These are phyloP conservation scores for Artemisiospiza belli DNA, from an alignment of 2,113 vertebrate genomes.

Conservation along the genomic window DNA sequence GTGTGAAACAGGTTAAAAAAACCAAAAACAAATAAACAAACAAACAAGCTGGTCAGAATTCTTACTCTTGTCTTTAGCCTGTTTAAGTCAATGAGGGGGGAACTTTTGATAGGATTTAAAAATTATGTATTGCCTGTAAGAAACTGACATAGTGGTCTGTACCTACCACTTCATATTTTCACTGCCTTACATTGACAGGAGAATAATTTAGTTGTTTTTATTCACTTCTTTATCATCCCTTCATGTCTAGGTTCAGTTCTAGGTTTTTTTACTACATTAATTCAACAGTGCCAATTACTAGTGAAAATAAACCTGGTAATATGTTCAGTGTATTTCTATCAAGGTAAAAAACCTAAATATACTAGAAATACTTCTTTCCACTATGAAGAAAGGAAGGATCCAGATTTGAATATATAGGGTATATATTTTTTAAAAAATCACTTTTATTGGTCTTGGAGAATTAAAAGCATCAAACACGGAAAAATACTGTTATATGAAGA, in stretches of 20 bases:
- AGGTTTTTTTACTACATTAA: background rate
- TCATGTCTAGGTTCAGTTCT: background rate
- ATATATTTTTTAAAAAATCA: background rate
- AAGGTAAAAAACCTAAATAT: background rate
- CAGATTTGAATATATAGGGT: background rate
- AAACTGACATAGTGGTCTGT: background rate
- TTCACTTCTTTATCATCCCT: background rate
- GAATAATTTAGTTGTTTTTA: background rate
- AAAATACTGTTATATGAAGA: background rate
- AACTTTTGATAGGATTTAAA: background rate
- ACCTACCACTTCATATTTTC: background rate
- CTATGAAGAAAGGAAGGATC: background rate
- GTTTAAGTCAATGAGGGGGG: background rate
- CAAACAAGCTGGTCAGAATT: background rate
- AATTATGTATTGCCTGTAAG: background rate
- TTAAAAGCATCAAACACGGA: background rate
- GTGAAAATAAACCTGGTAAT: background rate
- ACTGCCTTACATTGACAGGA: background rate
- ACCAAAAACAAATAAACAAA: background rate
- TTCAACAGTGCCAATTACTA: background rate
- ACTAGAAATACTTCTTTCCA: background rate
- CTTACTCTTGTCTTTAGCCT: background rate
- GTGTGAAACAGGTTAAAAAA: background rate
- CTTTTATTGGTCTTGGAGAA: background rate
- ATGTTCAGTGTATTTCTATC: background rate